Conservation (phyloP, 2,113 vertebrate species). For the Mungos mungo region DNA sequence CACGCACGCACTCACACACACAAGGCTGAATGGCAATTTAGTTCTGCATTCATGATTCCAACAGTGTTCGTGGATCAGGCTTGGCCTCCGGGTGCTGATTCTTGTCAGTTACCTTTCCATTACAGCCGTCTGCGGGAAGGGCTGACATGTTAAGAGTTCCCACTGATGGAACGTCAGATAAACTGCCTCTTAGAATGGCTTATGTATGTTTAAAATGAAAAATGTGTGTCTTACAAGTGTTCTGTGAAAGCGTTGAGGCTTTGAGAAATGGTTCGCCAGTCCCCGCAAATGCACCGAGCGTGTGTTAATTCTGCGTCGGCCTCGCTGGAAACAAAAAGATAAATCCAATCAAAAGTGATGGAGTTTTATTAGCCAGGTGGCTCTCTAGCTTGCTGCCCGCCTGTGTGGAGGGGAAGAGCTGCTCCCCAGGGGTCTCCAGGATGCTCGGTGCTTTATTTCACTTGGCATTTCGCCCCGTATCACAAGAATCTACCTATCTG, state of each 20-base stretch:
- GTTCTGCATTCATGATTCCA: not conserved
- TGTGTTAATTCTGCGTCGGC: not conserved
- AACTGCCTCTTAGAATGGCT: conserved; percentile 14
- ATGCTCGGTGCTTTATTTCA: not conserved
- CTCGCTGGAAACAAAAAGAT: not conserved
- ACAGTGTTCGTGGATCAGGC: not conserved
- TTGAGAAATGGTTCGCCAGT: not conserved
- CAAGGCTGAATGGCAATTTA: not conserved
- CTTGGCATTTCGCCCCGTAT: accelerated
- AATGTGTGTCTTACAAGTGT: not conserved
- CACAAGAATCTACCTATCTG: not conserved
- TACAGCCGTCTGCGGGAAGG: not conserved
- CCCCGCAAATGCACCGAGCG: not conserved
- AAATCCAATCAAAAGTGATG: not conserved
- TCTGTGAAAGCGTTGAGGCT: not conserved
- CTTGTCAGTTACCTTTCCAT: conserved; percentile 13
- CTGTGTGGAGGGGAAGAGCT: not conserved
- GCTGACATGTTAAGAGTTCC: not conserved
- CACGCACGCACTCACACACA: not conserved
- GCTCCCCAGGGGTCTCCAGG: not conserved
- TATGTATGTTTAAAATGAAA: conserved; percentile 34
- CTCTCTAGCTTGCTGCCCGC: not conserved
- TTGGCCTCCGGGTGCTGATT: not conserved
- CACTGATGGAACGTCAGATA: not conserved
- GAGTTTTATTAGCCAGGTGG: not conserved